Conservation (phyloP, 2,888 invertebrate genomes). For the Ormyrus pomaceus region DNA sequence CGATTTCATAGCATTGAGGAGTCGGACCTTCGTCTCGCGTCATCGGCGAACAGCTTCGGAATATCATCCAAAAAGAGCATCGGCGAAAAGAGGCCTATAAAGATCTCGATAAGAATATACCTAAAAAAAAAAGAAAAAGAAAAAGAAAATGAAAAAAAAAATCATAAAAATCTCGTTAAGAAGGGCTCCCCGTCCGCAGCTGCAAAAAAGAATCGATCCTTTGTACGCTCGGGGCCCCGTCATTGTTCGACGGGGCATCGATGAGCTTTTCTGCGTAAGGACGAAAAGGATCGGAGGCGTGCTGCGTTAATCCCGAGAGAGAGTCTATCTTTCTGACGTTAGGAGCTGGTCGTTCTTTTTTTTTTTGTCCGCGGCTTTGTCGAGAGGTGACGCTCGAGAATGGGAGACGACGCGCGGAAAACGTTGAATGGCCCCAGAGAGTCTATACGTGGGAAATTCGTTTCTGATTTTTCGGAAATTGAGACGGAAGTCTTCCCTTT, state of each 20-base stretch:
- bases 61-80: constrained; percentile 44
- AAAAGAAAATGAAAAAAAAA: not conserved
- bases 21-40: not conserved
- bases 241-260: constrained; percentile 37
- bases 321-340: constrained; percentile 19
- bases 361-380: constrained; percentile 18
- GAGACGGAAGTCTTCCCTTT: not conserved
- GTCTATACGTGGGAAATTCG: constrained; percentile 31
- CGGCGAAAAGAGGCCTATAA: constrained; percentile 30
- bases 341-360: not conserved
- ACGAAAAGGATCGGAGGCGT: not conserved
- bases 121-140: not conserved
- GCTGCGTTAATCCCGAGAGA: not conserved
- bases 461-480: not conserved
- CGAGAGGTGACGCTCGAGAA: constrained; percentile 20
- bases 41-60: constrained; percentile 11
- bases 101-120: constrained; percentile 52
- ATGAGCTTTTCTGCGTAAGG: constrained; percentile 50
- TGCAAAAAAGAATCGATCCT: not conserved
- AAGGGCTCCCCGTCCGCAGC: not conserved
- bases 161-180: constrained; percentile 57
- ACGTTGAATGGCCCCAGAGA: not conserved
- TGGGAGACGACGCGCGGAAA: constrained; percentile 16
- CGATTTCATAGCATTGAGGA: too few relatives aligned
- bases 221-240: not conserved